These are phyloP conservation scores for Adelphocoris suturalis DNA, from an alignment of 2,888 invertebrate genomes.

Conservation along the genomic window DNA sequence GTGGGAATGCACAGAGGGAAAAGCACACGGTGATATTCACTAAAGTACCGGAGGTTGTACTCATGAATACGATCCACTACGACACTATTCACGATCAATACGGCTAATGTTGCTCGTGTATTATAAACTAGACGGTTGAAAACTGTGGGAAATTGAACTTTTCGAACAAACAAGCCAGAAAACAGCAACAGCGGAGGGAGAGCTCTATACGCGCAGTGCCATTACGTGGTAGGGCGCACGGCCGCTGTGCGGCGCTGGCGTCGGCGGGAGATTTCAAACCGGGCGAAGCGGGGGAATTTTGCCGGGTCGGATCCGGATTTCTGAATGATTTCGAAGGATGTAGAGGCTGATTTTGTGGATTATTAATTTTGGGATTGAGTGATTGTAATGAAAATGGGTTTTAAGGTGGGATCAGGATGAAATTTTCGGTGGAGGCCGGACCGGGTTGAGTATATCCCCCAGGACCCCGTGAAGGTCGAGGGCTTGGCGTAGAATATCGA, in stretches of 20 bases:
- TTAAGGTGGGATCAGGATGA: not conserved
- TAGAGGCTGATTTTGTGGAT: not conserved
- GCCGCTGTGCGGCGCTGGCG: slow-evolving; percentile 71
- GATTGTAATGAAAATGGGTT: not conserved
- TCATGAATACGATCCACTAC: not conserved
- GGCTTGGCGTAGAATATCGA: slow-evolving; percentile 20
- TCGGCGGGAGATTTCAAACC: slow-evolving; percentile 58
- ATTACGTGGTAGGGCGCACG: slow-evolving; percentile 70
- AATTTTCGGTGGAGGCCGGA: not conserved
- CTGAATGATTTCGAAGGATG: not conserved
- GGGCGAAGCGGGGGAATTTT: slow-evolving; percentile 44
- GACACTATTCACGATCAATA: not conserved
- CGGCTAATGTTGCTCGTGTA: not conserved
- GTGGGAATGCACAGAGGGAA: slow-evolving; percentile 60
- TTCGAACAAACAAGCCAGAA: slow-evolving; percentile 69
- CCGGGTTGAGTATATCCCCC: not conserved
- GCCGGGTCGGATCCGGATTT: slow-evolving; percentile 35
- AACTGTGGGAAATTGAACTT: not conserved
- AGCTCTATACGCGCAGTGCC: slow-evolving; percentile 73
- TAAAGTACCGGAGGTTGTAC: not conserved
- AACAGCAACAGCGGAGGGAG: slow-evolving; percentile 67
- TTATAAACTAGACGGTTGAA: not conserved
- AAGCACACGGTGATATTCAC: slow-evolving; percentile 59
- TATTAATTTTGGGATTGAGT: not conserved
- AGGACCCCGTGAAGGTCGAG: slow-evolving; percentile 38